phyloP scores from a whole-genome alignment of 2,888 invertebrate species.

The Ligdia adustata region DNA sequence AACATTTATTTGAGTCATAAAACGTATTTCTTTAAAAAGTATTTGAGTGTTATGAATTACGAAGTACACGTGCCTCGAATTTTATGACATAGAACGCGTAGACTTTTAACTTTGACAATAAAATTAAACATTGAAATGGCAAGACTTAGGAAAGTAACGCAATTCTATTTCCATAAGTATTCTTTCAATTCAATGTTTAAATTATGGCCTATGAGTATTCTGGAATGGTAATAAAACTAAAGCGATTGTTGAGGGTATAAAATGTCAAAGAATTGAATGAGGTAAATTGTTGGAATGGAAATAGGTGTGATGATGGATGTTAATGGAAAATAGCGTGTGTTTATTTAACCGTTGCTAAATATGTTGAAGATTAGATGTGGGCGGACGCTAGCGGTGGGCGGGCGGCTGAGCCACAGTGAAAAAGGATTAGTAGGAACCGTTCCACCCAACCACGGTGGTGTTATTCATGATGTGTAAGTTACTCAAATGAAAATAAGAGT shows the following conservation, averaged over 20 bases:
- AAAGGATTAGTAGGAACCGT: slow-evolving; percentile 4
- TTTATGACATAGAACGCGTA: slow-evolving; percentile 3
- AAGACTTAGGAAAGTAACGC: no score
- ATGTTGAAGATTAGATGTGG: slow-evolving; percentile 40
- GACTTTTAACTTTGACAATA: slow-evolving; percentile 7
- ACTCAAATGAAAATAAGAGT: no score
- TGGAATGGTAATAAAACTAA: no score
- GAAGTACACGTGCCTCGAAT: slow-evolving; percentile 1
- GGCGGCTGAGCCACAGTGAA: slow-evolving; percentile 24
- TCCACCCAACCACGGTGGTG: no score
- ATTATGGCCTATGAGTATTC: no score
- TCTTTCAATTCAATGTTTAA: no score
- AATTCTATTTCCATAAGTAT: no score
- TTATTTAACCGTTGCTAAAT: slow-evolving; percentile 55
- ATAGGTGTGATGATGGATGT: slow-evolving; percentile 27
- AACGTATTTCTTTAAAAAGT: slow-evolving; percentile 11
- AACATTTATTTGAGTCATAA: neutral
- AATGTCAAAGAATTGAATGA: slow-evolving; percentile 39
- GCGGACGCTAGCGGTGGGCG: slow-evolving; percentile 39
- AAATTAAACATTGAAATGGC: no score
- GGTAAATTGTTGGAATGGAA: slow-evolving; percentile 33
- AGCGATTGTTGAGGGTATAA: slow-evolving; percentile 24
- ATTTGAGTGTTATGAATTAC: slow-evolving; percentile 14
- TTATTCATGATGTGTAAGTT: no score
- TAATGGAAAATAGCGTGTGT: slow-evolving; percentile 44